phyloP scores from a whole-genome alignment of 2,113 vertebrate genomes.

The Bubo blakistoni region DNA sequence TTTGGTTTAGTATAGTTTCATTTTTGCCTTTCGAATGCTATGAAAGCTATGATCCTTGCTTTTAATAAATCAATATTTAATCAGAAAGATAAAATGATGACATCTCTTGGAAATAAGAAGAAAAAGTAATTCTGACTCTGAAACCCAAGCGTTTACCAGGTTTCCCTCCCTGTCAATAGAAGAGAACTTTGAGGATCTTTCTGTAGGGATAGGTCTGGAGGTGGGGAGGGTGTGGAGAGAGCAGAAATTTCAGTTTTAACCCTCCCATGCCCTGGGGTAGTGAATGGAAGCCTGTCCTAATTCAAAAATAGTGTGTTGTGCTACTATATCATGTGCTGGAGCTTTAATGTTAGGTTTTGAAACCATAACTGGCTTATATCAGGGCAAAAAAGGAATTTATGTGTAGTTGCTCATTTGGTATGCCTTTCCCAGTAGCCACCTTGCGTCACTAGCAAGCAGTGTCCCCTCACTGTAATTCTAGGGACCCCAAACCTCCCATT shows the following conservation, averaged over 20 bases:
- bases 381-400: neutral
- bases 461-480: neutral
- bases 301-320: neutral
- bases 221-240: no score
- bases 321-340: neutral
- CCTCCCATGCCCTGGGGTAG: neutral
- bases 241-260: neutral
- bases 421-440: neutral
- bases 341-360: neutral
- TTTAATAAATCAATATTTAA: neutral
- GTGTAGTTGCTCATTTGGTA: accelerated
- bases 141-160: neutral
- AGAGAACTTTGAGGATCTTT: neutral
- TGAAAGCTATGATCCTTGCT: neutral
- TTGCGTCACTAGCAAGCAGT: neutral
- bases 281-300: neutral
- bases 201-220: neutral
- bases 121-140: neutral
- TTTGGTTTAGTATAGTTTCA: neutral
- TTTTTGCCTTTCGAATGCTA: neutral
- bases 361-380: neutral
- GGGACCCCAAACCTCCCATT: neutral
- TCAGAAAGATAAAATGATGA: neutral
- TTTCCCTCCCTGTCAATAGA: neutral
- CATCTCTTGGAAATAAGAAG: neutral